Conservation (phyloP, 2,797 vertebrate species). For the Gambelia wislizenii region DNA sequence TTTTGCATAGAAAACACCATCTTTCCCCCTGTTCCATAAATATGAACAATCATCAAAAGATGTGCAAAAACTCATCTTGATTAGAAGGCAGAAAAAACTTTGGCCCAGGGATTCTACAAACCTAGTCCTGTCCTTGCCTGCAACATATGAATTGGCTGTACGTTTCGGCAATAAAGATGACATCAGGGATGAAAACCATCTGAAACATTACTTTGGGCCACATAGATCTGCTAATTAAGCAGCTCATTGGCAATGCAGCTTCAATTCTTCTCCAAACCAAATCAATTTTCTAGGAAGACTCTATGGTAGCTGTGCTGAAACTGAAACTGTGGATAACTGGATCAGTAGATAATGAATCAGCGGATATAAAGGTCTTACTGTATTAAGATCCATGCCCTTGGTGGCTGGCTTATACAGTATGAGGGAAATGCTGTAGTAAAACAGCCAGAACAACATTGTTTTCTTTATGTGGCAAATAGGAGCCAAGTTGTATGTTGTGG, state of each 20-base stretch:
- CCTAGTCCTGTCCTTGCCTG: neutral
- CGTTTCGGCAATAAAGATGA: neutral
- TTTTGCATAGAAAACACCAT: too few relatives aligned
- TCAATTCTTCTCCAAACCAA: neutral
- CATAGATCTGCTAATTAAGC: neutral
- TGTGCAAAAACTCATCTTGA: too few relatives aligned
- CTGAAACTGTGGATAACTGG: too few relatives aligned
- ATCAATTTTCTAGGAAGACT: too few relatives aligned
- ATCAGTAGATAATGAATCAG: too few relatives aligned
- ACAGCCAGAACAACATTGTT: neutral
- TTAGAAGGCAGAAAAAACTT: too few relatives aligned
- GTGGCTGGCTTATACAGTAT: neutral
- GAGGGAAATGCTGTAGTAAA: neutral
- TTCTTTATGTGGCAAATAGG: neutral
- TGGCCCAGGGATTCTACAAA: neutral
- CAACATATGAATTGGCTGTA: neutral
- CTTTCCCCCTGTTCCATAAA: too few relatives aligned
- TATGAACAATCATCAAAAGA: too few relatives aligned
- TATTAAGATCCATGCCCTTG: neutral
- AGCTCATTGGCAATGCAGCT: neutral
- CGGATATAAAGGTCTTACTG: too few relatives aligned
- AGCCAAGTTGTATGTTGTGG: neutral
- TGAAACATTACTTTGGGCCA: neutral
- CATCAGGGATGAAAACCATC: neutral
- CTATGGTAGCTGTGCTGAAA: too few relatives aligned